Evolutionary conservation across 2,888 invertebrate genomes (phyloP).

Genomic region (Cactoblastis cactorum): DNA sequence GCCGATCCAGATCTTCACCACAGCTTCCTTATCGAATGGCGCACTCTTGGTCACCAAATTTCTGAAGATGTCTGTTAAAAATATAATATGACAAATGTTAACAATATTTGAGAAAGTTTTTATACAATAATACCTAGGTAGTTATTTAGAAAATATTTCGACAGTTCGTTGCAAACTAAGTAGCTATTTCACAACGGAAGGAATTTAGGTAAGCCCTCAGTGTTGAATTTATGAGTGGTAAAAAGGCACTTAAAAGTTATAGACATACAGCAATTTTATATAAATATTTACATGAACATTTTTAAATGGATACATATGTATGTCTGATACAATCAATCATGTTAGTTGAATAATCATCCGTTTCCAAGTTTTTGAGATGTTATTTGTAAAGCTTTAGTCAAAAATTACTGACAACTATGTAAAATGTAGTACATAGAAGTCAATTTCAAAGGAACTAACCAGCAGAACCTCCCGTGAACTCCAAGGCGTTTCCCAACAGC

Average conservation of each 20-base stretch:
- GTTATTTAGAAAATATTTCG: too few species aligned
- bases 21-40: conserved; percentile 72
- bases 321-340: neutral
- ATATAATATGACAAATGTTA: neutral
- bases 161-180: too few species aligned
- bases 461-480: conserved; percentile 85
- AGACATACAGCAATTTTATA: neutral
- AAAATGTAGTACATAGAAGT: neutral
- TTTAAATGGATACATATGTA: neutral
- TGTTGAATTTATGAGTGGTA: too few species aligned
- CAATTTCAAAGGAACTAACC: conserved; percentile 66
- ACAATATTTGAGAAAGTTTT: neutral
- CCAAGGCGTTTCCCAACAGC: conserved; percentile 86
- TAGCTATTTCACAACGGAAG: too few species aligned
- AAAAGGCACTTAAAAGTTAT: neutral
- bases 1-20: conserved; percentile 87
- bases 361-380: too few species aligned
- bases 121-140: too few species aligned
- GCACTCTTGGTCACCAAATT: conserved; percentile 76
- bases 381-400: neutral
- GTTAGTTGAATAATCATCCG: too few species aligned
- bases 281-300: neutral
- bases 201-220: too few species aligned
- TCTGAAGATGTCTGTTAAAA: conserved; percentile 82
- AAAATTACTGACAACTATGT: neutral